phyloP scores from a whole-genome alignment of 1,140 invertebrate genomes.

The Dendrolimus punctatus region DNA sequence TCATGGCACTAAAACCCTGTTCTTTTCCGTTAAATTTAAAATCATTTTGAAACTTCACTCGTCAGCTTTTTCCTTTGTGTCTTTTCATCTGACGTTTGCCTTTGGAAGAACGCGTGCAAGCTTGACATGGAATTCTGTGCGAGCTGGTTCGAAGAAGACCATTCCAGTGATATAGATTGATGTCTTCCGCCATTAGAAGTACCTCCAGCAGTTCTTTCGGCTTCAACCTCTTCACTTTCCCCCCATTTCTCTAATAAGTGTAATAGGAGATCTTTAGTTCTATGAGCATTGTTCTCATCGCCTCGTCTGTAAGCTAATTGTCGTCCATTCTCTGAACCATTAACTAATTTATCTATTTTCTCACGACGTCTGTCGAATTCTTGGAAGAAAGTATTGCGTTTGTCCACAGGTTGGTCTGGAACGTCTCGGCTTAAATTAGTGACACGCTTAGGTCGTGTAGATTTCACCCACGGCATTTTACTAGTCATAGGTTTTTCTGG shows the following conservation, averaged over 20 bases:
- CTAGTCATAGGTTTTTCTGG: conserved; percentile 53
- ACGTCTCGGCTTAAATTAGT: conserved; percentile 76
- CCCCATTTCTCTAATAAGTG: conserved; percentile 83
- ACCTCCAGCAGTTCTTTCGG: conserved; percentile 53
- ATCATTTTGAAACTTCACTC: conserved; percentile 42
- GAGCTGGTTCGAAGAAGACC: conserved; percentile 70
- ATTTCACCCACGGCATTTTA: conserved; percentile 71
- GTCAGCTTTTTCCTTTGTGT: conserved; percentile 62
- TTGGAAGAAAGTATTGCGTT: conserved; percentile 72
- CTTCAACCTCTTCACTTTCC: conserved; percentile 67
- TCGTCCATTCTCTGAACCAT: conserved; percentile 44
- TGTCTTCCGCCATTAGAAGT: conserved; percentile 65
- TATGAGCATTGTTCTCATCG: conserved; percentile 73
- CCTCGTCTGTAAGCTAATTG: conserved; percentile 62
- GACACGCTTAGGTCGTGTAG: conserved; percentile 73
- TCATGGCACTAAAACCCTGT: conserved; percentile 56
- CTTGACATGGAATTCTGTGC: conserved; percentile 76
- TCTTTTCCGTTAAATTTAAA: conserved; percentile 11
- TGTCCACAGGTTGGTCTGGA: conserved; percentile 73
- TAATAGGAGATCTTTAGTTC: conserved; percentile 81
- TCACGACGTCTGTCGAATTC: conserved; percentile 67
- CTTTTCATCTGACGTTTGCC: conserved; percentile 74
- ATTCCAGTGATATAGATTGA: conserved; percentile 73
- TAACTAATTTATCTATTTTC: conserved; percentile 61
- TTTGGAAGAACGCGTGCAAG: conserved; percentile 78